Evolutionary conservation across 2,113 vertebrate species (phyloP), one percentile per base, ranked within the genome.

Genomic region (Miniopterus natalensis): DNA sequence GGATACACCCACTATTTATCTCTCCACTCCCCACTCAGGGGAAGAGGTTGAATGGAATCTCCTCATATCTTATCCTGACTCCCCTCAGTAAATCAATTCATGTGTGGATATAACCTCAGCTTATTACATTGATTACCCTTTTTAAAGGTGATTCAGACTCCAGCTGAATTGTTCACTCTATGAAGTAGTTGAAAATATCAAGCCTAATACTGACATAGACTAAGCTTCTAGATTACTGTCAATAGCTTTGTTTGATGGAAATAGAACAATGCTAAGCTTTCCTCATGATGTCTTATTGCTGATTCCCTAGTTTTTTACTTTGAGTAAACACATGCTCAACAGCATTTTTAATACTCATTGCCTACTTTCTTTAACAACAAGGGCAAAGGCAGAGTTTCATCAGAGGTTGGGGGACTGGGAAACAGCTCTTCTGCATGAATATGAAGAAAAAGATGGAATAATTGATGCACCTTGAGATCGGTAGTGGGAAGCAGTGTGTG

Each of bases 231-330:
- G 84, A 93, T 87, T 95, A 84, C 79, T 94, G 95, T 96, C 97
- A 96, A 97, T 98, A 97, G 95, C 45, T 95, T 97, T 92, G 85
- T 94, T 96, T 95, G 95, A 95, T 0, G 20, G 92, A 95, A 98
- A 88, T 79, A 94, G 96, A 12, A 95, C 2, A 70, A 96, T 40
- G 97, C 97, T 98, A 78, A 94, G 96, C 97, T 98, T 98, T 98
- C 97, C 97, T 98, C 97, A 95, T 92, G 96, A 98, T 98, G 96
- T 92, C 97, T 97, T 96, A 96, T 95, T 98, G 97, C 98, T 98
- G 98, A 98, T 98, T 98, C 98, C 97, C 97, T 96, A 97, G 97
- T 98, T 98, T 97, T 98, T 98, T 97, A 73, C 75, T 98, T 96
- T 97, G 95, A 96, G 94, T 87, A 94, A 97, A 92, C 96, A 98